Conservation (phyloP, 1,140 invertebrate genomes). For the Aethina tumida region DNA sequence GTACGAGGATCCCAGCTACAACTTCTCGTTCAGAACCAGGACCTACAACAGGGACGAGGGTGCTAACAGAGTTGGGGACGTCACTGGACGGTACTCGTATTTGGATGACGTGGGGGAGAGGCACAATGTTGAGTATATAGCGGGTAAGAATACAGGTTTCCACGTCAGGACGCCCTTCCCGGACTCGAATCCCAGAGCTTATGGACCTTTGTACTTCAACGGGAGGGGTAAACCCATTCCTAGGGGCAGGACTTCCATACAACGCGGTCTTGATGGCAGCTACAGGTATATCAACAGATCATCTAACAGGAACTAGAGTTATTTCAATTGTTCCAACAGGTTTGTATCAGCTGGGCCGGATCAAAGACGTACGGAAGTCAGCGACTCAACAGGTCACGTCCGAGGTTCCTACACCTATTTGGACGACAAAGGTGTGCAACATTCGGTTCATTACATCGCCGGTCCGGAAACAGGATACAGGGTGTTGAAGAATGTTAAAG, state of each 20-base stretch:
- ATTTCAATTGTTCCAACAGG: constrained; percentile 38
- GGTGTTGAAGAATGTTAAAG: constrained; percentile 52
- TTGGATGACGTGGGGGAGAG: constrained; percentile 60
- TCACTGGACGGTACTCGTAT: constrained; percentile 50
- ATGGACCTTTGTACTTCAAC: constrained; percentile 44
- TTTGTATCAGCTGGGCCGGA: constrained; percentile 61
- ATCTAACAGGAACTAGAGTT: constrained; percentile 11
- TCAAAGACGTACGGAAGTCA: constrained; percentile 57
- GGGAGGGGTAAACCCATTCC: constrained; percentile 43
- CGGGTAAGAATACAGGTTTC: constrained; percentile 59
- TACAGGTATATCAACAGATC: constrained; percentile 40
- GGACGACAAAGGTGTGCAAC: constrained; percentile 61
- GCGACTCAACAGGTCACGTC: constrained; percentile 55
- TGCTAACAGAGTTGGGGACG: constrained; percentile 32
- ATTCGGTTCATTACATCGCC: constrained; percentile 59
- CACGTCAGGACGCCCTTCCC: constrained; percentile 59
- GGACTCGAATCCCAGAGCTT: constrained; percentile 45
- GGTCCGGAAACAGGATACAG: constrained; percentile 65
- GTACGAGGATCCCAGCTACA: constrained; percentile 60
- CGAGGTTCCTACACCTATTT: constrained; percentile 63
- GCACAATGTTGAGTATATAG: constrained; percentile 61
- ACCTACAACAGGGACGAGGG: constrained; percentile 53
- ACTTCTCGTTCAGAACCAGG: constrained; percentile 51
- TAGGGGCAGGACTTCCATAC: constrained; percentile 49
- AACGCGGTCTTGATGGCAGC: constrained; percentile 49